Evolutionary conservation across 2,888 invertebrate species (phyloP), one percentile per base, ranked within the genome.

Genomic region (Thelaira solivaga): DNA sequence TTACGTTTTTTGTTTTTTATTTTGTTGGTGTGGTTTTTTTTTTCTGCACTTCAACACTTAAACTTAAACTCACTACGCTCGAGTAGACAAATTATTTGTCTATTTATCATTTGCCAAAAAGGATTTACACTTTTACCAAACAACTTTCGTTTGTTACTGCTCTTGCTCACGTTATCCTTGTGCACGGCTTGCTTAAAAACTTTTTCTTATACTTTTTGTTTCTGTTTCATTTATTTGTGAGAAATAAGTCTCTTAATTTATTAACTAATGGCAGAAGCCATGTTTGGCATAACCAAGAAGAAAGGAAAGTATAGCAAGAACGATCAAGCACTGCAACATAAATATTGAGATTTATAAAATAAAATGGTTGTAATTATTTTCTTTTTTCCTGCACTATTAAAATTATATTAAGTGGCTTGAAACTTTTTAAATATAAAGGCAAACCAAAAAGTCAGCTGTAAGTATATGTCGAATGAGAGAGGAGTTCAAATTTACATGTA

Each of bases 51-150:
- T 39, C 34, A 53, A 41, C 65, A 57, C 49, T 73, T 65, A 49
- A 57, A 57, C 41, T 49, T 41, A 59, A 59, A 57, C 16, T 51
- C 18, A 20, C 49, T 57, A 31, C 43, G 39, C 11, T 57, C 29
- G 39, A 64, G 47, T 31, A 61, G 65, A 74, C 74, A 74, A 74
- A 74, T 74, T 67, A 74, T 74, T 67, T 67, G 36, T 74, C 43
- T 61, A 51, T 74, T 59, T 67, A 67, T 74, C 65, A 74, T 74
- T 61, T 74, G 67, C 59, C 67, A 67, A 61, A 74, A 67, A 65
- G 65, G 65, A 67, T 61, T 74, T 59, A 34, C 36, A 43, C n/a
- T 39, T 43, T 49, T 26, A 41, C 34, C 31, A 34, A 34, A 3
- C 51, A 53, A 16, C 18, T 47, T 3, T 26, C 13, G n/a, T 47